These are phyloP conservation scores for Drosophila picticornis DNA, from an alignment of 2,888 invertebrate genomes.

Conservation along the genomic window DNA sequence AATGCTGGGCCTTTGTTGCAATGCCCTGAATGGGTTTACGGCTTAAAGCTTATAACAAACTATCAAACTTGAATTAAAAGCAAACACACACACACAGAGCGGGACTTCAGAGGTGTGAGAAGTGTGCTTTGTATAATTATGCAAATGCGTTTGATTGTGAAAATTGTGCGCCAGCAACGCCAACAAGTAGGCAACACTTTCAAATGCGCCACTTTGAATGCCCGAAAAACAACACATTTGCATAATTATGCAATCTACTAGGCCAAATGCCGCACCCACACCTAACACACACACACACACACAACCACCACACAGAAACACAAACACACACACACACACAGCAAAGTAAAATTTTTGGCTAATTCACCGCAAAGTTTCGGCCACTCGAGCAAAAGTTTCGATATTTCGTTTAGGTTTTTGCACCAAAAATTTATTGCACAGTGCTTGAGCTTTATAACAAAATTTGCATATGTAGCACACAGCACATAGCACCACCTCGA, in stretches of 20 bases:
- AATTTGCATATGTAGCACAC: slow-evolving; percentile 57
- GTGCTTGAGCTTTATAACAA: slow-evolving; percentile 45
- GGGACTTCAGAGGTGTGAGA: slow-evolving; percentile 1
- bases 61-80: slow-evolving; percentile 78
- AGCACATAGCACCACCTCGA: neutral
- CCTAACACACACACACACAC: slow-evolving; percentile 22
- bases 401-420: slow-evolving; percentile 65
- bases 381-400: slow-evolving; percentile 61
- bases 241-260: slow-evolving; percentile 82
- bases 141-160: slow-evolving; percentile 79
- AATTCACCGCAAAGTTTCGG: slow-evolving; percentile 63
- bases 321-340: slow-evolving; percentile 19
- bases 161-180: slow-evolving; percentile 56
- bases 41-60: slow-evolving; percentile 74
- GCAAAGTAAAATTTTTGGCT: slow-evolving; percentile 62
- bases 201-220: slow-evolving; percentile 69
- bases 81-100: slow-evolving; percentile 33
- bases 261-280: slow-evolving; percentile 42
- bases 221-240: slow-evolving; percentile 78
- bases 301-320: slow-evolving; percentile 10
- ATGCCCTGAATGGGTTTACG: slow-evolving; percentile 31
- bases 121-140: slow-evolving; percentile 72
- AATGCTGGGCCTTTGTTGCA: slow-evolving; percentile 41
- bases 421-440: slow-evolving; percentile 56
- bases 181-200: slow-evolving; percentile 79